phyloP scores from a whole-genome alignment of 1,140 invertebrate genomes.

The Archegozetes longisetosus region DNA sequence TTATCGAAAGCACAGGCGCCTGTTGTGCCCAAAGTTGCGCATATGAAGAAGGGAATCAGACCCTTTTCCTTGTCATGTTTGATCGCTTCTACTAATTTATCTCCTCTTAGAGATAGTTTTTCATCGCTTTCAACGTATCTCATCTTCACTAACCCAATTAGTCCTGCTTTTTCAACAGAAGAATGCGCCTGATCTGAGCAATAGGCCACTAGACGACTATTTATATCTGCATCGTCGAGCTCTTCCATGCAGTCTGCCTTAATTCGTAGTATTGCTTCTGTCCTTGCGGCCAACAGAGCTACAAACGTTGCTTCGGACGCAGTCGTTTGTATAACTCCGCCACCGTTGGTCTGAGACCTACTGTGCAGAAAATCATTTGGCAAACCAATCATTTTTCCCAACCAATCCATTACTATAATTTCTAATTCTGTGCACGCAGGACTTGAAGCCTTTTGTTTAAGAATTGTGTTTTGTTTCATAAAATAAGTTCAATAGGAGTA shows the following conservation, averaged over 20 bases:
- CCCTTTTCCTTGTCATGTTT: conserved; percentile 55
- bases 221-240: conserved; percentile 68
- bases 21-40: conserved; percentile 79
- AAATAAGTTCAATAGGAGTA: too few species aligned
- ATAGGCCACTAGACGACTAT: conserved; percentile 78
- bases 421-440: conserved; percentile 91
- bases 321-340: conserved; percentile 77
- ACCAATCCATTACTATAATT: conserved; percentile 85
- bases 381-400: conserved; percentile 68
- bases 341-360: conserved; percentile 37
- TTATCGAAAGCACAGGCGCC: conserved; percentile 83
- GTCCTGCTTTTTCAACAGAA: conserved; percentile 38
- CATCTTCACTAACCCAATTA: conserved; percentile 34
- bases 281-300: conserved; percentile 60
- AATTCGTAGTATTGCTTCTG: conserved; percentile 54
- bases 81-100: conserved; percentile 22
- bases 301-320: conserved; percentile 80
- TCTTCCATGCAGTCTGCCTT: conserved; percentile 38
- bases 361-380: conserved; percentile 56
- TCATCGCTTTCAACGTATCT: conserved; percentile 24
- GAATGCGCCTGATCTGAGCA: conserved; percentile 62
- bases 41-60: conserved; percentile 71
- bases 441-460: conserved; percentile 43
- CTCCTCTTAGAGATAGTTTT: conserved; percentile 20
- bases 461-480: not conserved